These are phyloP conservation scores for Pseudomyrmex gracilis DNA, from an alignment of 1,140 invertebrate genomes.

Conservation along the genomic window DNA sequence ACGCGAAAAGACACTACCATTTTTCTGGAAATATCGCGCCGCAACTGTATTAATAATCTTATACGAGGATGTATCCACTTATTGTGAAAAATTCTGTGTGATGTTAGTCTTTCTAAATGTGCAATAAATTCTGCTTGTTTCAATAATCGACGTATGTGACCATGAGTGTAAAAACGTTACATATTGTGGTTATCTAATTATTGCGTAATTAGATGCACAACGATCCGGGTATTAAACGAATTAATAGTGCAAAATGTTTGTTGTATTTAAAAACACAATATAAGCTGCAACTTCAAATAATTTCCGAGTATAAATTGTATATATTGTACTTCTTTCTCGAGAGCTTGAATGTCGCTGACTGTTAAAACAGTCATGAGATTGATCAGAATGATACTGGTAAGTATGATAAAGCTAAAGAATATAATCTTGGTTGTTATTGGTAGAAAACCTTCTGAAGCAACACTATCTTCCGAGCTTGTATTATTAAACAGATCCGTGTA, in stretches of 20 bases:
- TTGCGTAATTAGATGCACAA: neutral
- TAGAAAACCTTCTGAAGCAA: constrained; percentile 57
- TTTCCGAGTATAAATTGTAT: constrained; percentile 17
- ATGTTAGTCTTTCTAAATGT: constrained; percentile 78
- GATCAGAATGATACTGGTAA: constrained; percentile 87
- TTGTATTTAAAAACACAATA: neutral
- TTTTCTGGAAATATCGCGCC: constrained; percentile 65
- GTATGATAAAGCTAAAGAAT: constrained; percentile 87
- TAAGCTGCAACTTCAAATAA: neutral
- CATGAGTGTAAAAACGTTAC: constrained; percentile 69
- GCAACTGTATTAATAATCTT: constrained; percentile 49
- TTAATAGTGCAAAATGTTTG: neutral
- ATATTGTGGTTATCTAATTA: constrained; percentile 20
- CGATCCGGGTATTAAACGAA: neutral
- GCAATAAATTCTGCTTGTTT: constrained; percentile 83
- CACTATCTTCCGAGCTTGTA: neutral
- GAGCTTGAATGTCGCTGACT: constrained; percentile 88
- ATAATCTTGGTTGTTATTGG: constrained; percentile 84
- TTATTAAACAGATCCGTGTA: constrained; percentile 80
- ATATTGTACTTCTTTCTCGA: constrained; percentile 82
- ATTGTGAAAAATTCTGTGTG: constrained; percentile 68
- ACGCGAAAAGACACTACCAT: constrained; percentile 55
- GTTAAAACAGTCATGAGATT: constrained; percentile 87
- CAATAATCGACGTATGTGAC: constrained; percentile 79
- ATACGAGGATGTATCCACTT: constrained; percentile 65